A percentile compares a stretch with the other conserved stretches of the same genome.
Evolutionary conservation across 2,113 vertebrate species (phyloP).

Genomic region (Chroicocephalus ridibundus): DNA sequence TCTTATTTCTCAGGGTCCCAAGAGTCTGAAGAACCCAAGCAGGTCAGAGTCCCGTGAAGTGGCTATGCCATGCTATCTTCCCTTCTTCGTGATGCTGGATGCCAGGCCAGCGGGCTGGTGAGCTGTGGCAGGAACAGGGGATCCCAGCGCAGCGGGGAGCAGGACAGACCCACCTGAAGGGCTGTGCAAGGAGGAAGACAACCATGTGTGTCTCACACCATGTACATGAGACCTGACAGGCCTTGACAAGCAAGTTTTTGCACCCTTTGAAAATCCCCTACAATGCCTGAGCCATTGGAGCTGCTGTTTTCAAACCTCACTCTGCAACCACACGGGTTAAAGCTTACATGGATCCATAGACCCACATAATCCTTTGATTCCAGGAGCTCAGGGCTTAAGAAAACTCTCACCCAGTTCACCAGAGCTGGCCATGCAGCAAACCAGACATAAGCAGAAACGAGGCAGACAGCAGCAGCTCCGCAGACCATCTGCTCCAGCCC

Average conservation of each 20-base stretch:
- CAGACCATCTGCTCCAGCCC: background rate
- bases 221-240: background rate
- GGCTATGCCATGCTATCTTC: background rate
- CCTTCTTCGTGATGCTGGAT: background rate
- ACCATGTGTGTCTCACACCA: accelerated
- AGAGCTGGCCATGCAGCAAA: background rate
- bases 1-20: background rate
- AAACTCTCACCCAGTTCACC: background rate
- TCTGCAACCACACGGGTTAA: background rate
- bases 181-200: background rate
- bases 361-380: background rate
- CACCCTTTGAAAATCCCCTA: background rate
- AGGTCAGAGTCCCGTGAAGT: background rate
- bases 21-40: background rate
- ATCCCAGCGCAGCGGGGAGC: background rate
- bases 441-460: background rate
- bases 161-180: background rate
- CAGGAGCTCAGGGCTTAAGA: background rate
- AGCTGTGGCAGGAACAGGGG: background rate
- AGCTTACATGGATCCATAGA: background rate
- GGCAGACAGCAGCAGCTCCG: background rate
- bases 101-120: background rate
- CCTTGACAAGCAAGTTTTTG: background rate
- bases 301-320: background rate
- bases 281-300: background rate